phyloP scores from a whole-genome alignment of 1,140 invertebrate species.

The Aphelenchoides besseyi region DNA sequence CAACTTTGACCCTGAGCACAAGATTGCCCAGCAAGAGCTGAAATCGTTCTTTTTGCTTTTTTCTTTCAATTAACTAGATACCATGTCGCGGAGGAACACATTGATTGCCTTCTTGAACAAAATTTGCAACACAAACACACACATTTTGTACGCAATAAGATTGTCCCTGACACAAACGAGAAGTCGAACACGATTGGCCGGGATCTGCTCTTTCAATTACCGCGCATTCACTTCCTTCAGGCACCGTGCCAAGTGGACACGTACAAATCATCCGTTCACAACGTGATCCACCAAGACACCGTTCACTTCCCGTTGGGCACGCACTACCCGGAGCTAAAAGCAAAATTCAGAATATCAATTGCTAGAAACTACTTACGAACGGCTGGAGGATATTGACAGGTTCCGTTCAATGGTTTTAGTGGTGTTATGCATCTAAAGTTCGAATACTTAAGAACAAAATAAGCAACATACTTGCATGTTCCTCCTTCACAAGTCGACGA shows the following conservation, averaged over 20 bases:
- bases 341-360: conserved; percentile 23
- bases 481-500: conserved; percentile 36
- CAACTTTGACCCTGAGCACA: conserved; percentile 47
- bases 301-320: conserved; percentile 43
- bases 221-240: conserved; percentile 39
- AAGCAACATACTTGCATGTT: conserved; percentile 41
- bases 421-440: conserved; percentile 41
- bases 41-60: neutral
- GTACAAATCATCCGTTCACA: conserved; percentile 43
- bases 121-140: conserved; percentile 47
- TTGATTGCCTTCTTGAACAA: conserved; percentile 42
- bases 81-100: conserved; percentile 24
- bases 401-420: conserved; percentile 41
- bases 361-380: conserved; percentile 22
- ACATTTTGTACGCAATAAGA: conserved; percentile 44
- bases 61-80: neutral
- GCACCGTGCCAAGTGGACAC: conserved; percentile 44
- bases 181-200: conserved; percentile 45
- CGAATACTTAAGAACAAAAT: no score
- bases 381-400: conserved; percentile 50
- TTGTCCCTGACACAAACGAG: conserved; percentile 38
- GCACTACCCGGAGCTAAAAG: conserved; percentile 38
- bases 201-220: conserved; percentile 36
- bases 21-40: neutral
- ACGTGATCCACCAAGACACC: conserved; percentile 45